Conservation (phyloP, 1,140 invertebrate genomes). For the Drosophila murphyi region DNA sequence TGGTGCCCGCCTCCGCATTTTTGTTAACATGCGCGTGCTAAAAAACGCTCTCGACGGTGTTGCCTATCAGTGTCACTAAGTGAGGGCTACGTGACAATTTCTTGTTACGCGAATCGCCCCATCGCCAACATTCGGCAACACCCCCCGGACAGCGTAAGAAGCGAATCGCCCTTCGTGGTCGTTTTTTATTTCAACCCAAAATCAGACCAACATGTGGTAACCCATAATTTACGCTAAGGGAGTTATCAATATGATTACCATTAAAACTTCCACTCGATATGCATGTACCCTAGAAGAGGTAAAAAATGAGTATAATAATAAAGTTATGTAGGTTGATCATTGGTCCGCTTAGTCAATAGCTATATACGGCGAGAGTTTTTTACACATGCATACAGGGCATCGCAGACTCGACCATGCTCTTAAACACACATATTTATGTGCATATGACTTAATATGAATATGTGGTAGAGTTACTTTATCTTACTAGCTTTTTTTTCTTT, state of each 20-base stretch:
- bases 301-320: background rate
- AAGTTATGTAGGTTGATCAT: background rate
- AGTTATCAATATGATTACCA: constrained; percentile 72
- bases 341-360: too few relatives aligned
- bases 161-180: constrained; percentile 55
- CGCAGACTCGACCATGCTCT: too few relatives aligned
- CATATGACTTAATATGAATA: too few relatives aligned
- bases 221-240: constrained; percentile 78
- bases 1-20: constrained; percentile 17
- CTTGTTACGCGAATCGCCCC: constrained; percentile 74
- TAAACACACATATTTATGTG: too few relatives aligned
- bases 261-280: constrained; percentile 26
- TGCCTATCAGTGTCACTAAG: constrained; percentile 57
- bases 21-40: constrained; percentile 58
- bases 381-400: too few relatives aligned
- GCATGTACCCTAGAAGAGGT: constrained; percentile 6
- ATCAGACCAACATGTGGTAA: constrained; percentile 73
- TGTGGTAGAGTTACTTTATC: too few relatives aligned
- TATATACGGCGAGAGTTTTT: too few relatives aligned
- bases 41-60: constrained; percentile 64
- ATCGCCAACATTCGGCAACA: constrained; percentile 41
- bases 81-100: constrained; percentile 77
- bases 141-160: constrained; percentile 62
- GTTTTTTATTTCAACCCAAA: constrained; percentile 60
- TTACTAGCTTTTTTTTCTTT: too few relatives aligned